phyloP scores from a whole-genome alignment of 1,140 invertebrate genomes.

The Neomicropteryx cornuta region DNA sequence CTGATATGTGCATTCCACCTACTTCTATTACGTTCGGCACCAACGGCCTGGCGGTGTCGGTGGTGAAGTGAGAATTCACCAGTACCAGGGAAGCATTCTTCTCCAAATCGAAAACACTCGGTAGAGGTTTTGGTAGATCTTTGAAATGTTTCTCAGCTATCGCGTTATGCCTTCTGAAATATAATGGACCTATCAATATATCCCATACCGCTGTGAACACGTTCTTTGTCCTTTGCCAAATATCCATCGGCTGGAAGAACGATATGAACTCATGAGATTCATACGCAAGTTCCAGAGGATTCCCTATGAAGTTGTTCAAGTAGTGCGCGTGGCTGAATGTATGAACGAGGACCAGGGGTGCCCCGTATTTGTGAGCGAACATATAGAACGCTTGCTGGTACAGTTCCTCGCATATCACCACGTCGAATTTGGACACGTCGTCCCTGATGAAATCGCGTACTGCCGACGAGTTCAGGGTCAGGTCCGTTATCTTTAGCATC shows the following conservation, averaged over 20 bases:
- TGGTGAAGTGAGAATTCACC: slow-evolving; percentile 40
- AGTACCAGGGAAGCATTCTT: slow-evolving; percentile 29
- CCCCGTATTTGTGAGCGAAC: slow-evolving; percentile 24
- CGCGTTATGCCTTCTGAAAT: slow-evolving; percentile 12
- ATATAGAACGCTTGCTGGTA: slow-evolving; percentile 27
- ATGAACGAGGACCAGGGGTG: slow-evolving; percentile 15
- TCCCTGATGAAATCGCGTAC: too few relatives aligned
- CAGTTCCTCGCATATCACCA: slow-evolving; percentile 27
- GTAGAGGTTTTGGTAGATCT: slow-evolving; percentile 8
- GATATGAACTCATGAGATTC: slow-evolving; percentile 20
- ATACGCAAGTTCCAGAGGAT: slow-evolving; percentile 29
- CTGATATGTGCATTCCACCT: slow-evolving; percentile 39
- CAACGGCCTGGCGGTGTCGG: slow-evolving; percentile 32
- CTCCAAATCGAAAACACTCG: slow-evolving; percentile 17
- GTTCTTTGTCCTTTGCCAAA: slow-evolving; percentile 29
- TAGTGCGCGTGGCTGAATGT: slow-evolving; percentile 4
- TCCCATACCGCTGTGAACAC: slow-evolving; percentile 7
- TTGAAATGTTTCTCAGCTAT: slow-evolving; percentile 21
- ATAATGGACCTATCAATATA: slow-evolving; percentile 7
- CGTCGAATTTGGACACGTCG: slow-evolving; percentile 29
- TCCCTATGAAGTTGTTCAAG: slow-evolving; percentile 20
- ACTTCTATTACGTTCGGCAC: slow-evolving; percentile 43
- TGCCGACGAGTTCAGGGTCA: too few relatives aligned
- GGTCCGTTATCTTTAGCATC: too few relatives aligned
- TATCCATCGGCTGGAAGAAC: slow-evolving; percentile 19